phyloP scores from a whole-genome alignment of 2,113 vertebrate genomes.

The Psittacara wagleri region DNA sequence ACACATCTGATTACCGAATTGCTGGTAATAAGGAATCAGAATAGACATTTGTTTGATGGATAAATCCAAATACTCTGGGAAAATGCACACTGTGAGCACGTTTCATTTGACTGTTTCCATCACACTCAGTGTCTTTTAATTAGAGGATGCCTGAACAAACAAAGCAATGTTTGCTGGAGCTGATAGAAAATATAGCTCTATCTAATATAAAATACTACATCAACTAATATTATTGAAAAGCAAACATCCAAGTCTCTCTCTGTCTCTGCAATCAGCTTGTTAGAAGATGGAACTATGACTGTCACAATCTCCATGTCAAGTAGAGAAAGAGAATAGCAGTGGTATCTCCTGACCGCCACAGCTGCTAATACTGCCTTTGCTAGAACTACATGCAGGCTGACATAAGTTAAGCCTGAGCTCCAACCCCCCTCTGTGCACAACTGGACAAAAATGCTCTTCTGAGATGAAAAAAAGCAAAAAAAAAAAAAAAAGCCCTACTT shows the following conservation, averaged over 20 bases:
- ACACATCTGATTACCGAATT: background rate
- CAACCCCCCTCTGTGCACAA: background rate
- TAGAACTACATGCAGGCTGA: accelerated
- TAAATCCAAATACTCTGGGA: background rate
- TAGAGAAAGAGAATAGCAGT: background rate
- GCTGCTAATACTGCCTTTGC: background rate
- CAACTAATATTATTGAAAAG: background rate
- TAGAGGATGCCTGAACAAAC: constrained; percentile 14
- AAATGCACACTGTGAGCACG: background rate
- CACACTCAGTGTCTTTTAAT: background rate
- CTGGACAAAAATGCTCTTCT: background rate
- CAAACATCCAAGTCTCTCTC: background rate
- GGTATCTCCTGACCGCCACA: background rate
- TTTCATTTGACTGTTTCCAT: constrained; percentile 25
- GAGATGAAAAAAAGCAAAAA: background rate
- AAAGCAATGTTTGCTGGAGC: constrained; percentile 13
- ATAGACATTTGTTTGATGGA: background rate
- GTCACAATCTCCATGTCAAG: background rate
- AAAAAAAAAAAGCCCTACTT: background rate
- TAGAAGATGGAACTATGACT: background rate
- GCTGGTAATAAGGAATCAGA: background rate
- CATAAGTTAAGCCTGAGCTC: background rate
- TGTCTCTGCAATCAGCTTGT: background rate
- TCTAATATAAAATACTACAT: background rate
- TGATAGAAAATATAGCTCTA: background rate